Conservation (phyloP, 2,888 invertebrate species). For the Drosophila histrio region DNA sequence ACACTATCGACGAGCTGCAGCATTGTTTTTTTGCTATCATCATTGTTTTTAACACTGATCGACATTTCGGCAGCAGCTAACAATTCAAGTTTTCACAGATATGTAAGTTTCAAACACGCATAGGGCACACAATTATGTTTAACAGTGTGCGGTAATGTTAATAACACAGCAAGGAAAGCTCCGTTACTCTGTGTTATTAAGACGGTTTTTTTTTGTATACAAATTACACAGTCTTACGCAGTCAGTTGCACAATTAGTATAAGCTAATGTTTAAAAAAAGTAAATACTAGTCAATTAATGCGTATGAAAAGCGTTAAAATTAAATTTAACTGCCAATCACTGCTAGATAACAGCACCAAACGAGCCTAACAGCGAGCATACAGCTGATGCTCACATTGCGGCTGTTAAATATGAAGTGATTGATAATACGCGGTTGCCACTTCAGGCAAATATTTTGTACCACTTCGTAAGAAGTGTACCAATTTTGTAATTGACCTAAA, state of each 20-base stretch:
- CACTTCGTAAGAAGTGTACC: too few species aligned
- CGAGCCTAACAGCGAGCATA: conserved; percentile 4
- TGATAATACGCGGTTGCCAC: too few species aligned
- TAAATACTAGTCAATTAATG: not conserved
- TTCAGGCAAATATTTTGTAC: too few species aligned
- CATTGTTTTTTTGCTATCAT: conserved; percentile 19
- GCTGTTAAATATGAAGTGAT: too few species aligned
- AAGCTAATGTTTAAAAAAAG: not conserved
- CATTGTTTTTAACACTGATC: not conserved
- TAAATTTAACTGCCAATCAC: not conserved
- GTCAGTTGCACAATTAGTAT: not conserved
- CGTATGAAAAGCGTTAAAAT: not conserved
- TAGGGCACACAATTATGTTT: not conserved
- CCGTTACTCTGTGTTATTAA: too few species aligned
- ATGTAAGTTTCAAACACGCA: not conserved
- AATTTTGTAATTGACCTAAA: too few species aligned
- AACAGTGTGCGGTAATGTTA: not conserved
- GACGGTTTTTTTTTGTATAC: not conserved
- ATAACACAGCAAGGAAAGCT: not conserved
- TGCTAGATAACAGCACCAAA: not conserved
- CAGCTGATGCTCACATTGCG: conserved; percentile 15
- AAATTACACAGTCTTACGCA: not conserved
- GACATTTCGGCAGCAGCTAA: conserved; percentile 13
- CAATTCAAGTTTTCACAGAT: not conserved
- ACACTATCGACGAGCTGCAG: conserved; percentile 55